A percentile compares a stretch with the other conserved stretches of the same genome.
phyloP scores from a whole-genome alignment of 2,888 invertebrate genomes.

The Drosophila crucigera region DNA sequence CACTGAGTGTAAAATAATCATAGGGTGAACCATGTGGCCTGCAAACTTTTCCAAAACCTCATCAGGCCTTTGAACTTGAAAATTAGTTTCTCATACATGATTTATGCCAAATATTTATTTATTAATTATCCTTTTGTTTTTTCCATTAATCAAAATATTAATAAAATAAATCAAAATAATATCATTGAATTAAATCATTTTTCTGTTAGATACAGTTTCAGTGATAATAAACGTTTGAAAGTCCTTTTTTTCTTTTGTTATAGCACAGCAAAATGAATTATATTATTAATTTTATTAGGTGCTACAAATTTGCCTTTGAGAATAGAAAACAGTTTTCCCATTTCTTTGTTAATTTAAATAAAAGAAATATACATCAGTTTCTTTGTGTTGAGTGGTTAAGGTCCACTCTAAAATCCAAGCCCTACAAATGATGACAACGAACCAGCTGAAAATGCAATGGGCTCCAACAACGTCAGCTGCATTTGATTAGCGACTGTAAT shows the following conservation, averaged over 20 bases:
- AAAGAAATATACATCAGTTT: not conserved
- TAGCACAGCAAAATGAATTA: not conserved
- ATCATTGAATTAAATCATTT: not conserved
- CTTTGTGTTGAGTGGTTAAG: not conserved
- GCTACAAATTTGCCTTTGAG: not conserved
- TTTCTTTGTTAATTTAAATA: not conserved
- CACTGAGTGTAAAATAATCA: conserved; percentile 39
- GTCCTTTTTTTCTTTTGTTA: not conserved
- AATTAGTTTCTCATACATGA: not conserved
- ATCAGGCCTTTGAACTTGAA: not conserved
- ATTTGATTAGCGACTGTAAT: conserved; percentile 69
- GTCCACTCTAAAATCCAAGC: conserved; percentile 49
- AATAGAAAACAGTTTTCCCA: not conserved
- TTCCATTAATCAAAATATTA: not conserved
- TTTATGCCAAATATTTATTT: not conserved
- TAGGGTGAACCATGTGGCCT: conserved; percentile 55
- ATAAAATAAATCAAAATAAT: too few species aligned
- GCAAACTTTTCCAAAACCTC: not conserved
- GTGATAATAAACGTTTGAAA: not conserved
- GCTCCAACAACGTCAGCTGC: conserved; percentile 67
- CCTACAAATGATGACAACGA: conserved; percentile 19
- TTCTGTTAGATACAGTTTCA: not conserved
- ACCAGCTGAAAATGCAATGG: conserved; percentile 17
- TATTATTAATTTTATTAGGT: not conserved
- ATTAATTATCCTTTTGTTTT: not conserved